Conservation (phyloP, 2,888 invertebrate genomes). For the Nineta flava region DNA sequence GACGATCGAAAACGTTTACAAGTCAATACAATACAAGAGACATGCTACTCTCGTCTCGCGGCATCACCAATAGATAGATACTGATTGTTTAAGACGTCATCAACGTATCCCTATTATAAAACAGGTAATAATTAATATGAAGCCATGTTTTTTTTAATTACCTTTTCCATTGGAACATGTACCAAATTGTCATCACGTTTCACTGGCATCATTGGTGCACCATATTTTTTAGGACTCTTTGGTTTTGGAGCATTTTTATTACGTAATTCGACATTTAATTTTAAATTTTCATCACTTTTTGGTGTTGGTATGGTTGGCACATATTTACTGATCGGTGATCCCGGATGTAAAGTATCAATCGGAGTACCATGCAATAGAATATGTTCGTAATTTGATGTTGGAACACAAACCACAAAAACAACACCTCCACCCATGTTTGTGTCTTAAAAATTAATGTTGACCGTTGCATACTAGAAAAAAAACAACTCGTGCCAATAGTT, state of each 20-base stretch:
- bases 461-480: no score
- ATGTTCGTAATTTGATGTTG: slow-evolving; percentile 50
- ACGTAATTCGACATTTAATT: slow-evolving; percentile 27
- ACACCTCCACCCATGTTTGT: slow-evolving; percentile 29
- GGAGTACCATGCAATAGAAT: slow-evolving; percentile 33
- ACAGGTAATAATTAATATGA: no score
- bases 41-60: no score
- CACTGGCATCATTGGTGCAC: slow-evolving; percentile 10
- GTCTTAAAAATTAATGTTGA: background rate
- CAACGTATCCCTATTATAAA: no score
- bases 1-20: no score
- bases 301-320: background rate
- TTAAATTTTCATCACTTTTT: slow-evolving; percentile 20
- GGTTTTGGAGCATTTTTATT: slow-evolving; percentile 17
- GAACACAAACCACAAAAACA: slow-evolving; percentile 51
- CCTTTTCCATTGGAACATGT: slow-evolving; percentile 49
- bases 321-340: background rate
- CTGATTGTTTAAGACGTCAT: no score
- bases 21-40: no score
- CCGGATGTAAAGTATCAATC: background rate
- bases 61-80: no score
- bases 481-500: background rate
- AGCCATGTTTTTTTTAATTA: no score
- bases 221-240: slow-evolving; percentile 4
- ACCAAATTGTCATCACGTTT: slow-evolving; percentile 28